phyloP scores from a whole-genome alignment of 2,113 vertebrate genomes.

The Nothobranchius furzeri region DNA sequence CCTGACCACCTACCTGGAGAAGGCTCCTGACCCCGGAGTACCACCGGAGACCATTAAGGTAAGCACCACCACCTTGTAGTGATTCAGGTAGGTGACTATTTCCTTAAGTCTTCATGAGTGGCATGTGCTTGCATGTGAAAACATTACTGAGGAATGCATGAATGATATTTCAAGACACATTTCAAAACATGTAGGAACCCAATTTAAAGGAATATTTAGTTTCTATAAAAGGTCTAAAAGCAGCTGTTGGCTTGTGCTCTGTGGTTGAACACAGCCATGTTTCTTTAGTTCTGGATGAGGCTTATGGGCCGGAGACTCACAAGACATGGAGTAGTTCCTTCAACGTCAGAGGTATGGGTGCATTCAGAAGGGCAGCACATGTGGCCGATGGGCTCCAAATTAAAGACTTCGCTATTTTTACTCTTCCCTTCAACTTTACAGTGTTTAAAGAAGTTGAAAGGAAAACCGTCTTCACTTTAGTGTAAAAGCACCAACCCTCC shows the following conservation, averaged over 20 bases:
- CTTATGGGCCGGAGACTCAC: constrained; percentile 50
- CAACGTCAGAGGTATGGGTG: constrained; percentile 68
- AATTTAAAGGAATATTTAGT: constrained; percentile 12
- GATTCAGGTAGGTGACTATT: neutral
- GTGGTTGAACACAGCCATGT: constrained; percentile 35
- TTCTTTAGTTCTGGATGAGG: constrained; percentile 27
- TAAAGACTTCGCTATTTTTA: constrained; percentile 79
- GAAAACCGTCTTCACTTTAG: constrained; percentile 14
- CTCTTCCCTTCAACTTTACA: constrained; percentile 57
- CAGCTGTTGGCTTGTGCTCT: constrained; percentile 31
- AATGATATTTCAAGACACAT: neutral
- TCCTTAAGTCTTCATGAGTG: neutral
- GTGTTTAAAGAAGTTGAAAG: constrained; percentile 45
- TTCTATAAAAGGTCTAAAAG: constrained; percentile 27
- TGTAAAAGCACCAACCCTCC: constrained; percentile 4
- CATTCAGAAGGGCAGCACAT: constrained; percentile 73
- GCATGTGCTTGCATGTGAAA: neutral
- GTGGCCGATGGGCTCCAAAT: constrained; percentile 79
- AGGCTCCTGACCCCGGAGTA: constrained; percentile 96
- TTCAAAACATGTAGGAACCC: neutral
- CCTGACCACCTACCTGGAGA: constrained; percentile 97
- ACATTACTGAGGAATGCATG: neutral
- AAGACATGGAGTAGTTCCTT: constrained; percentile 48
- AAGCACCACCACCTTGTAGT: constrained; percentile 40
- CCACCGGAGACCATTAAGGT: constrained; percentile 98